Evolutionary conservation across 2,888 invertebrate genomes (phyloP).

Genomic region (Thymelicus acteon): DNA sequence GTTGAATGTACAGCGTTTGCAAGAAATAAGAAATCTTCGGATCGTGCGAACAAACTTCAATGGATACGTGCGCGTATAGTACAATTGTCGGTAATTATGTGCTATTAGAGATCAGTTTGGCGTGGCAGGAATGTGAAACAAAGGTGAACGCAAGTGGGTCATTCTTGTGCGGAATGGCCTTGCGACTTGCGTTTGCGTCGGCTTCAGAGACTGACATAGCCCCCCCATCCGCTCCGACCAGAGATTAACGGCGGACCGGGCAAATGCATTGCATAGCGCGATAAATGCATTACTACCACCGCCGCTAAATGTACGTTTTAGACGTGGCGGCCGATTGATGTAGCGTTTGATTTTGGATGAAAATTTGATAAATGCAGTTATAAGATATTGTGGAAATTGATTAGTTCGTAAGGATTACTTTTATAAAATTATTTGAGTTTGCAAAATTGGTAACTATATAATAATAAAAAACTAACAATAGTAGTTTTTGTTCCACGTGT

Average conservation of each 20-base stretch:
- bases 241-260: conserved; percentile 28
- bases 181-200: conserved; percentile 49
- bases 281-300: conserved; percentile 8
- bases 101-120: conserved; percentile 59
- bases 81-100: conserved; percentile 49
- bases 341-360: too few relatives aligned
- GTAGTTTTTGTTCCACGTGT: too few relatives aligned
- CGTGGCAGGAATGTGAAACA: conserved; percentile 61
- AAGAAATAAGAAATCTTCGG: conserved; percentile 34
- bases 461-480: too few relatives aligned
- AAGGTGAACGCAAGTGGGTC: conserved; percentile 80
- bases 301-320: neutral
- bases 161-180: conserved; percentile 62
- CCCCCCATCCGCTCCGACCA: conserved; percentile 54
- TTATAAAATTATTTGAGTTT: too few relatives aligned
- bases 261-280: conserved; percentile 12
- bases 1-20: neutral
- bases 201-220: conserved; percentile 58
- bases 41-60: conserved; percentile 35
- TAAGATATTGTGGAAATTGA: too few relatives aligned
- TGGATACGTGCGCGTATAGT: conserved; percentile 28
- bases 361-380: too few relatives aligned
- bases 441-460: too few relatives aligned
- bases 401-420: too few relatives aligned
- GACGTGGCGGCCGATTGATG: too few relatives aligned